Evolutionary conservation across 2,113 vertebrate species (phyloP).

Genomic region (Ochotona curzoniae): DNA sequence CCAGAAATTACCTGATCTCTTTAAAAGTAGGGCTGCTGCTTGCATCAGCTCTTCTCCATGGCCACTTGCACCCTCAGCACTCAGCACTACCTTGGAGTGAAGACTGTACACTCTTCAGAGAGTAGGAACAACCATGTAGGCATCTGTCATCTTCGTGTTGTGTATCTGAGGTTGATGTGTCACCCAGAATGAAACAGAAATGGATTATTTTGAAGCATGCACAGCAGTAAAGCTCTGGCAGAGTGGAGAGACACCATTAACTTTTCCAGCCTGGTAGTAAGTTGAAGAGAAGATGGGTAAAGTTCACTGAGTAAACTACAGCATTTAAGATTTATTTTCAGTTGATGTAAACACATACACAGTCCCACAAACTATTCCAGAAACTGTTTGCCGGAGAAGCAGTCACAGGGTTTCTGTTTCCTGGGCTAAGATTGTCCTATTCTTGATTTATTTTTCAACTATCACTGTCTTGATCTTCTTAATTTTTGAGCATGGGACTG

Average conservation of each 20-base stretch:
- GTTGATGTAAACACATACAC: neutral
- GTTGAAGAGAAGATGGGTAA: neutral
- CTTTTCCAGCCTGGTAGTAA: neutral
- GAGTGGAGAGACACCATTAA: neutral
- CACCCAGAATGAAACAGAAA: neutral
- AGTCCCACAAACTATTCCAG: neutral
- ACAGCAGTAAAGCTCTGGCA: neutral
- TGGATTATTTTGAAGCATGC: slow-evolving; percentile 11
- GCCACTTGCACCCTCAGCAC: neutral
- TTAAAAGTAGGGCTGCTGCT: neutral
- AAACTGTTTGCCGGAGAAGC: neutral
- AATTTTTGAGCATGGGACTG: neutral
- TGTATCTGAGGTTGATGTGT: neutral
- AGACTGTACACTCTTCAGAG: neutral
- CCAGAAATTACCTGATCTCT: neutral
- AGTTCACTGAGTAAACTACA: neutral
- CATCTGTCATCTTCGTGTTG: neutral
- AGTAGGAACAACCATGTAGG: neutral
- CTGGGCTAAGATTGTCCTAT: neutral
- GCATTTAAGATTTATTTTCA: neutral
- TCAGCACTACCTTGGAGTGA: neutral
- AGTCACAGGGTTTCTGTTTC: neutral
- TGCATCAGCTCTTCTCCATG: neutral
- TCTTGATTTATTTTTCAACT: neutral
- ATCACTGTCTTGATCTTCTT: neutral